phyloP scores from a whole-genome alignment of 2,797 vertebrate genomes.

The Pangasius larnaudii region DNA sequence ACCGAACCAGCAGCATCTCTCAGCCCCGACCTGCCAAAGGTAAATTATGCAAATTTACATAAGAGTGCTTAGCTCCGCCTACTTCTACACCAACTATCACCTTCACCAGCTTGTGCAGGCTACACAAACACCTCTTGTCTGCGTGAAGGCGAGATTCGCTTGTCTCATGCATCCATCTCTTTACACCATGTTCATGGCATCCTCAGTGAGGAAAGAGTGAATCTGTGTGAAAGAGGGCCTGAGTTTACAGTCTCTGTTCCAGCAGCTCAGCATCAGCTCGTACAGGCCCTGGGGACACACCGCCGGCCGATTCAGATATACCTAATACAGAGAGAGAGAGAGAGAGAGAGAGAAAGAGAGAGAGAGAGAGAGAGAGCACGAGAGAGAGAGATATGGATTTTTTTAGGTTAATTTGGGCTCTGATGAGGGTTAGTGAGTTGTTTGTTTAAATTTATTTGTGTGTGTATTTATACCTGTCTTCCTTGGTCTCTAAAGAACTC shows the following conservation, averaged over 20 bases:
- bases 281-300: slow-evolving; percentile 90
- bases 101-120: slow-evolving; percentile 51
- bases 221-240: slow-evolving; percentile 86
- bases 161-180: neutral
- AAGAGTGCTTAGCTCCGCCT: slow-evolving; percentile 61
- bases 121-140: slow-evolving; percentile 53
- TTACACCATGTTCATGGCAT: slow-evolving; percentile 87
- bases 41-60: slow-evolving; percentile 67
- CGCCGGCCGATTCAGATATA: slow-evolving; percentile 83
- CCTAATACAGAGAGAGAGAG: slow-evolving; percentile 67
- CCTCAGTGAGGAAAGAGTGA: slow-evolving; percentile 86
- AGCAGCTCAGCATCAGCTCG: slow-evolving; percentile 91
- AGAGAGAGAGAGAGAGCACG: slow-evolving; percentile 22
- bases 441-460: neutral
- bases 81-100: slow-evolving; percentile 36
- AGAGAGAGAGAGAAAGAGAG: slow-evolving; percentile 23
- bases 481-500: slow-evolving; percentile 94
- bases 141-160: slow-evolving; percentile 2
- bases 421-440: neutral
- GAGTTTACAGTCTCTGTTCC: slow-evolving; percentile 91
- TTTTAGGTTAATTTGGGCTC: neutral
- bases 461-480: slow-evolving; percentile 79
- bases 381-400: neutral
- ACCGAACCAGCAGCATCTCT: slow-evolving; percentile 80
- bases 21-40: slow-evolving; percentile 62